Evolutionary conservation across 2,113 vertebrate species (phyloP), one percentile per base, ranked within the genome.

Genomic region (Erythrolamprus reginae): DNA sequence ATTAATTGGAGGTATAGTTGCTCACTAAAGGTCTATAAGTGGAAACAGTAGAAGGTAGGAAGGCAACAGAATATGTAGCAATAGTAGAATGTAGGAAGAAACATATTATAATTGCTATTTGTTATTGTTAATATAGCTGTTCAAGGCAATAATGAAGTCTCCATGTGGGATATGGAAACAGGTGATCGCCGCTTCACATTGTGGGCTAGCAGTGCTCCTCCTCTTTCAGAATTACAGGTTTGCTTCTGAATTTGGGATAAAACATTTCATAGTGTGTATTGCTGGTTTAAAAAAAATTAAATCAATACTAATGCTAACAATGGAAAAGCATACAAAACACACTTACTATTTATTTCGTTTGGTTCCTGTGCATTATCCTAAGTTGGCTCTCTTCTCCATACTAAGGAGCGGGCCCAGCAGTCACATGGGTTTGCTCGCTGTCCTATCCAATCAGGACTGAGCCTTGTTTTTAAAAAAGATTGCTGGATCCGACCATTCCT

Each of bases 121-220:
- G 88, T 94, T 7, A 94, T 48, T 95, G 86, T 90, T 90, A 58
- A 65, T 90, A 26, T 65, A 99, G 99, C 99, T 92, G 99, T 99
- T 77, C 99, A 99, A 96, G 99, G 99, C 82, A 99, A 99, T 91
- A 99, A 99, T 12, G 99, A 99, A 93, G 99, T 99, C 84, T 99
- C 99, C 21, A 99, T 99, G 98, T 99, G 99, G 99, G 99, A 99
- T 97, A 99, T 99, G 98, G 99, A 99, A 96, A 99, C 99, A 0
- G 99, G 99, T 0, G 99, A 99, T 93, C 95, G 99, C 19, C 98
- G 99, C 90, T 98, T 99, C 94, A 99, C 99, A 0, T 94, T 99
- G 52, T 99, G 99, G 99, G 98, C 99, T 82, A 99, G 99, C 94
- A 98, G 98, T 2, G 98, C 98, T 0, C 99, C 99, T 0, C 99